phyloP scores from a whole-genome alignment of 1,140 invertebrate species.

The Tetranychus cinnabarinus region DNA sequence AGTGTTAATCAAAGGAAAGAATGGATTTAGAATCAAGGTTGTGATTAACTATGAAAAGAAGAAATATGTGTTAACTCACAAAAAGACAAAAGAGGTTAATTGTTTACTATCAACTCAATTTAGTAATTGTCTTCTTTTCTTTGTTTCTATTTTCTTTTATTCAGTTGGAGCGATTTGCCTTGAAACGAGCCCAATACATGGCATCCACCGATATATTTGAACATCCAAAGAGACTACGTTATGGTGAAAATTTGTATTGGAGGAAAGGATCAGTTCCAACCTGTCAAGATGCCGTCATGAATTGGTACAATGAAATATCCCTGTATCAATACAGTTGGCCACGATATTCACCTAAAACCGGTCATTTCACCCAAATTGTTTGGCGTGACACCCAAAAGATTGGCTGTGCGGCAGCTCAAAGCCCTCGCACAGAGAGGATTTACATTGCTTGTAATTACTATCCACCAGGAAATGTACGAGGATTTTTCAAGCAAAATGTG shows the following conservation, averaged over 20 bases:
- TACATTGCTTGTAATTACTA: constrained; percentile 37
- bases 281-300: not conserved
- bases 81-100: not conserved
- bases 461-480: constrained; percentile 48
- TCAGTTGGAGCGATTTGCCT: constrained; percentile 1
- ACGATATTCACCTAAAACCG: constrained; percentile 17
- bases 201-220: not conserved
- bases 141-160: not conserved
- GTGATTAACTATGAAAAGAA: not conserved
- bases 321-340: not conserved
- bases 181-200: constrained; percentile 1
- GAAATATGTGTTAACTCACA: not conserved
- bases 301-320: constrained; percentile 4
- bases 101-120: not conserved
- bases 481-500: constrained; percentile 48
- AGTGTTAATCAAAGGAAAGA: not conserved
- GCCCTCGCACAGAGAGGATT: constrained; percentile 18
- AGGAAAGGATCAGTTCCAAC: not conserved
- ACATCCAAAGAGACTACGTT: not conserved
- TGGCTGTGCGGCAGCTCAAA: constrained; percentile 55
- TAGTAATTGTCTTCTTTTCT: not conserved
- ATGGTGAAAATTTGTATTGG: constrained; percentile 5
- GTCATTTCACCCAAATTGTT: constrained; percentile 72
- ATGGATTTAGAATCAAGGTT: not conserved
- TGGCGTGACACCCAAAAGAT: constrained; percentile 52